Evolutionary conservation across 2,113 vertebrate species (phyloP).

Genomic region (Actinemys pallida): DNA sequence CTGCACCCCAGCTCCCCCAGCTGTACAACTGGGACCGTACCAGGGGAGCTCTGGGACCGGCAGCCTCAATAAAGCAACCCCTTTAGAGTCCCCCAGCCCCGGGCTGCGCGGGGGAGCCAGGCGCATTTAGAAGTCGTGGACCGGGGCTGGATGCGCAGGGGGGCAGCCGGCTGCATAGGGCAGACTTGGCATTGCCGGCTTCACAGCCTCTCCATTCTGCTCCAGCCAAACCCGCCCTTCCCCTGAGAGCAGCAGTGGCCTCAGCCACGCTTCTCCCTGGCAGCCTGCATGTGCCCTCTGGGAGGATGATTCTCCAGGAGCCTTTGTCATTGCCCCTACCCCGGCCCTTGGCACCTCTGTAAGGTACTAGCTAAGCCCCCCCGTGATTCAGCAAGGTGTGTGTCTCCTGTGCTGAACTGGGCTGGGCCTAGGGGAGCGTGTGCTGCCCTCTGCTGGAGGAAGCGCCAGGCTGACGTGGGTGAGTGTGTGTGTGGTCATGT

Average conservation of each 20-base stretch:
- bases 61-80: neutral
- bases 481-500: no score
- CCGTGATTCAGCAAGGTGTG: neutral
- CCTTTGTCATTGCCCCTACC: neutral
- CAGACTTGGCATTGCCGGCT: neutral
- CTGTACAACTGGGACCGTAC: neutral
- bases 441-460: neutral
- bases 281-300: no score
- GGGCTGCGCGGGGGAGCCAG: rapidly evolving
- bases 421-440: neutral
- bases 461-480: no score
- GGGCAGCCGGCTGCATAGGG: neutral
- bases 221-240: neutral
- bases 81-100: neutral
- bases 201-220: neutral
- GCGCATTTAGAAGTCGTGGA: neutral
- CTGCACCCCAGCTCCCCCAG: neutral
- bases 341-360: neutral
- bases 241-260: no score
- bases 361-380: neutral
- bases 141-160: neutral
- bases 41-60: neutral
- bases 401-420: neutral
- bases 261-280: no score
- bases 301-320: no score